These are phyloP conservation scores for Brachionus rotundiformis DNA, from an alignment of 1,140 invertebrate genomes.

Conservation along the genomic window DNA sequence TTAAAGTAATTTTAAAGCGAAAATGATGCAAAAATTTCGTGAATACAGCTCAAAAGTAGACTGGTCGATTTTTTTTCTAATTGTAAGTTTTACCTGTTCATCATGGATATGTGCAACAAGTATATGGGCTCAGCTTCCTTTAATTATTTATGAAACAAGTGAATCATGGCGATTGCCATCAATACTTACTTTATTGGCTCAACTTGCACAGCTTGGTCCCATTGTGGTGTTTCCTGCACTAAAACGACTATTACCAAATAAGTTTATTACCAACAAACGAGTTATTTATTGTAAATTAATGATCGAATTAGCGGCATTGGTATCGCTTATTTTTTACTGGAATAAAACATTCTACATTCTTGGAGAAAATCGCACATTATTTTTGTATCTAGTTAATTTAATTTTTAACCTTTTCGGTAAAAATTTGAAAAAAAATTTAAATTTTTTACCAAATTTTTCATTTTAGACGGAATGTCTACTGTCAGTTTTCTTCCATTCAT, in stretches of 20 bases:
- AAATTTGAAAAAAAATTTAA: not conserved
- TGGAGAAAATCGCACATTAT: not conserved
- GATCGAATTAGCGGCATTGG: not conserved
- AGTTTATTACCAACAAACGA: not conserved
- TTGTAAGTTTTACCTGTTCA: constrained; percentile 11
- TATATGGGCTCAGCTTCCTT: constrained; percentile 24
- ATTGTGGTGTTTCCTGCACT: constrained; percentile 60
- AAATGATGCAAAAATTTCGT: constrained; percentile 1
- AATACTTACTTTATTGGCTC: constrained; percentile 77
- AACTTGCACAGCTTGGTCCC: constrained; percentile 81
- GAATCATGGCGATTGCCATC: constrained; percentile 78
- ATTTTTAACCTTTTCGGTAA: constrained; percentile 26
- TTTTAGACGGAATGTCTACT: constrained; percentile 43
- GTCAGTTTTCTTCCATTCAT: constrained; percentile 29
- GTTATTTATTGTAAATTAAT: constrained; percentile 16
- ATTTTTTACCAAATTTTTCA: not conserved
- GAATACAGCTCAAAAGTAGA: constrained; percentile 32
- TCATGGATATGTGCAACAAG: not conserved
- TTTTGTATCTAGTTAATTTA: constrained; percentile 10
- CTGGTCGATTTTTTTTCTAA: constrained; percentile 27
- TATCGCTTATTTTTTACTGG: constrained; percentile 8
- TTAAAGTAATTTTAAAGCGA: not conserved
- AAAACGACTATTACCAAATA: not conserved
- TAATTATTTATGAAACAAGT: constrained; percentile 30
- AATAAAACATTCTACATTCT: constrained; percentile 8